Base-by-base conservation (phyloP, 2,797 vertebrate species). In the Cryptoprocta ferox region DNA sequence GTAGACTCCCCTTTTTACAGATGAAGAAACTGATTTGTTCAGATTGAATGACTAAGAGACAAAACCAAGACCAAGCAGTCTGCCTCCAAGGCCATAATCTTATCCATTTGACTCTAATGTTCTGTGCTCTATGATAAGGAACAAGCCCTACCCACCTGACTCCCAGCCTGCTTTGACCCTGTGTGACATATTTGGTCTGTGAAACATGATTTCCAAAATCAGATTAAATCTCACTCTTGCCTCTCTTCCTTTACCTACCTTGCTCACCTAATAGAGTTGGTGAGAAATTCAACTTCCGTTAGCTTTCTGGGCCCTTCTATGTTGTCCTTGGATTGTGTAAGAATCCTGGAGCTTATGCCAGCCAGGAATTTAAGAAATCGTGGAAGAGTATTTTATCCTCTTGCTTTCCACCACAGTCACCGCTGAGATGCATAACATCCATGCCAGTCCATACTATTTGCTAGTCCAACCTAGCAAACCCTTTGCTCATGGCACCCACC, bases 131-230 rank as follows among this genome's bases (percentile, higher is more conserved):
- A 48, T 13, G 21, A n/a, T 10, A 79, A 81, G 2, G 18, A 68
- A 61, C 45, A 12, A 63, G 6, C 12, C 89, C 78, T 86, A 35
- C 24, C 21, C 14, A 82, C 45, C n/a, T 35, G n/a, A 87, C 13
- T 76, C 19, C 37, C 18, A 32, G 16, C 21, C 37, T 15, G 6
- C 48, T 2, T 88, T n/a, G 4, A 7, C 19, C 92, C 84, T n/a
- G 28, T 63, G 79, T 76, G 32, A 32, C 3, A 35, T 28, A 19
- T 28, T 7, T 10, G 18, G 13, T 56, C 56, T 83, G 14, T 76
- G 68, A 95, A 88, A 89, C 24, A n/a, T 94, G 63, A 76, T 75
- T 96, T 91, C 63, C 50, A 65, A 85, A 97, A 61, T 96, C 37
- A 50, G 2, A 70, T 80, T 91, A 75, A 89, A 66, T 83, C 66